Conservation (phyloP, 2,113 vertebrate species). For the Festucalex cinctus region DNA sequence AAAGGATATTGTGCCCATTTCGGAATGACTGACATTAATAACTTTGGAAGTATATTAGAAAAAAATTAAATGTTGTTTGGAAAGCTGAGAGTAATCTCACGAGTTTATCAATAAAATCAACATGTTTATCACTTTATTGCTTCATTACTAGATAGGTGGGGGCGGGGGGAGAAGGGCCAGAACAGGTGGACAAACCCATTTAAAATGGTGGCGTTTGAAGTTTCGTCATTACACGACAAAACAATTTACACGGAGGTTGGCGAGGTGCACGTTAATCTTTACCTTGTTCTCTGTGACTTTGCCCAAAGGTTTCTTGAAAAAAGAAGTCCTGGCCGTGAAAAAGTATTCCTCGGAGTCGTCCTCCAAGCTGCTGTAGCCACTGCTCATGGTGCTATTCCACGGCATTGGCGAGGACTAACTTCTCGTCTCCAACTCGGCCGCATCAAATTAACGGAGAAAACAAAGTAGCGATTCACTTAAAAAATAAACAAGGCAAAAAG, state of each 20-base stretch:
- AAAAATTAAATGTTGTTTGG: background rate
- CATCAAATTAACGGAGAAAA: slow-evolving; percentile 41
- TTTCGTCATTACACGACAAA: background rate
- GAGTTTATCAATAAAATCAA: background rate
- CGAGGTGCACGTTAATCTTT: slow-evolving; percentile 13
- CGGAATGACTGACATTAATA: too few relatives aligned
- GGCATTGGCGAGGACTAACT: slow-evolving; percentile 72
- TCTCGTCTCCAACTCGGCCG: slow-evolving; percentile 40
- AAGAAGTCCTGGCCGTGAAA: slow-evolving; percentile 95
- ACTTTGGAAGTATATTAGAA: background rate
- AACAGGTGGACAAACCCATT: slow-evolving; percentile 25
- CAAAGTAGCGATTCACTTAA: background rate
- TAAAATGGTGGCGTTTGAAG: background rate
- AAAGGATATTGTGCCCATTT: slow-evolving; percentile 1
- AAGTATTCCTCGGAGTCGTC: slow-evolving; percentile 95
- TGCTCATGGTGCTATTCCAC: slow-evolving; percentile 94
- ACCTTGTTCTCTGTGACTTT: slow-evolving; percentile 77
- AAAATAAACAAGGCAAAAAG: background rate
- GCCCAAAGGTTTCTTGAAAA: slow-evolving; percentile 83
- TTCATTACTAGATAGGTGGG: background rate
- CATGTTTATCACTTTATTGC: background rate
- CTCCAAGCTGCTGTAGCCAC: slow-evolving; percentile 95
- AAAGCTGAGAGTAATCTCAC: background rate
- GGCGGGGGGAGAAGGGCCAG: background rate
- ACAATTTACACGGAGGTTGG: background rate